A percentile compares a stretch with the other conserved stretches of the same genome.
Evolutionary conservation across 1,140 invertebrate genomes (phyloP).

Genomic region (Drosophila pseudoobscura): DNA sequence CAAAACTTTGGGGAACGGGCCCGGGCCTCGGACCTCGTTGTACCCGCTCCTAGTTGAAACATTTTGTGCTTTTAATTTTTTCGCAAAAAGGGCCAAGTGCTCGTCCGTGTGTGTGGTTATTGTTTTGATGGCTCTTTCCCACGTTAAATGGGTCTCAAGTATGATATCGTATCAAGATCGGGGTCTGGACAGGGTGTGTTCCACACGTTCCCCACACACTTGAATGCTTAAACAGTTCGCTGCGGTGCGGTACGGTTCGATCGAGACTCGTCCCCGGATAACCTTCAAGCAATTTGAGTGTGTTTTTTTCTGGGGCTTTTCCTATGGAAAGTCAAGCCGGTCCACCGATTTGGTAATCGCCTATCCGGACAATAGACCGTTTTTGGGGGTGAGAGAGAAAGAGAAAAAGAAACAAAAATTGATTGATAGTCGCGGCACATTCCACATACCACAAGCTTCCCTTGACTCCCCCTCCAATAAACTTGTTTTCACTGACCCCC

Average conservation of each 20-base stretch:
- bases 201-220: conserved; percentile 49
- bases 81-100: conserved; percentile 57
- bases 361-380: conserved; percentile 51
- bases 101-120: conserved; percentile 8
- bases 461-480: conserved; percentile 52
- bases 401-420: conserved; percentile 49
- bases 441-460: conserved; percentile 53
- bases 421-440: conserved; percentile 80
- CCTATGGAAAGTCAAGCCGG: conserved; percentile 76
- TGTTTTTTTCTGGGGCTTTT: conserved; percentile 62
- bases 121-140: conserved; percentile 43
- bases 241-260: conserved; percentile 1
- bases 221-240: conserved; percentile 57
- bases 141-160: conserved; percentile 63
- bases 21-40: not conserved
- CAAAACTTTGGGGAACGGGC: conserved; percentile 40
- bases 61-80: conserved; percentile 36
- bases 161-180: conserved; percentile 45
- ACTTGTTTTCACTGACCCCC: conserved; percentile 54
- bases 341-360: conserved; percentile 47
- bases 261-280: conserved; percentile 34
- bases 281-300: conserved; percentile 51
- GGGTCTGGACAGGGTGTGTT: conserved; percentile 67
- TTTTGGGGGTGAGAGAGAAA: conserved; percentile 43
- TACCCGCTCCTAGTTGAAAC: conserved; percentile 38